These are phyloP conservation scores for Lepeophtheirus nordmannii DNA, from an alignment of 2,888 invertebrate species.

Conservation along the genomic window DNA sequence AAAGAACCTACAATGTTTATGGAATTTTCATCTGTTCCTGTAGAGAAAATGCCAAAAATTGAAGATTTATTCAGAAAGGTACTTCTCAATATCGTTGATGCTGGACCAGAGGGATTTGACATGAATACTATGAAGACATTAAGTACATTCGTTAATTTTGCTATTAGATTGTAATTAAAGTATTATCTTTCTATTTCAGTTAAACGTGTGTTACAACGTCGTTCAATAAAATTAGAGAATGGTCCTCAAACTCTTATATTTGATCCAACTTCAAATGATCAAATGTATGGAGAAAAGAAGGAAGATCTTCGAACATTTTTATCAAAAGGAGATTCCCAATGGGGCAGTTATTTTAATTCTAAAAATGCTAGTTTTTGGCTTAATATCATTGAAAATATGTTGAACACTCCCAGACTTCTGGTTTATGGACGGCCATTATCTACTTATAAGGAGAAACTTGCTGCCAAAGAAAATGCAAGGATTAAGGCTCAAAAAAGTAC, in stretches of 20 bases:
- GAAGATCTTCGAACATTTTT: slow-evolving; percentile 9
- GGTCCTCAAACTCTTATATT: slow-evolving; percentile 12
- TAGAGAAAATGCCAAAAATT: slow-evolving; percentile 47
- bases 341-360: background rate
- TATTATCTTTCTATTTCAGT: background rate
- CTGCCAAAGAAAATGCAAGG: slow-evolving; percentile 53
- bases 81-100: slow-evolving; percentile 37
- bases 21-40: slow-evolving; percentile 57
- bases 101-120: slow-evolving; percentile 42
- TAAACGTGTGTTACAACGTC: background rate
- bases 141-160: slow-evolving; percentile 28
- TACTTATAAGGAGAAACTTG: slow-evolving; percentile 36
- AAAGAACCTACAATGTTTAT: slow-evolving; percentile 52
- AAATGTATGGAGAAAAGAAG: slow-evolving; percentile 3
- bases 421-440: background rate
- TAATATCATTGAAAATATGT: slow-evolving; percentile 1
- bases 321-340: background rate
- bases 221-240: slow-evolving; percentile 8
- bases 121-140: slow-evolving; percentile 57
- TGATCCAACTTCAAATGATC: background rate
- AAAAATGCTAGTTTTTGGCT: slow-evolving; percentile 9
- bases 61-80: slow-evolving; percentile 42
- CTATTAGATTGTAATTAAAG: background rate
- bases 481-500: slow-evolving; percentile 47
- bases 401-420: slow-evolving; percentile 1